Base-by-base conservation (phyloP, 1,140 invertebrate genomes). In the Drosophila cardini region DNA sequence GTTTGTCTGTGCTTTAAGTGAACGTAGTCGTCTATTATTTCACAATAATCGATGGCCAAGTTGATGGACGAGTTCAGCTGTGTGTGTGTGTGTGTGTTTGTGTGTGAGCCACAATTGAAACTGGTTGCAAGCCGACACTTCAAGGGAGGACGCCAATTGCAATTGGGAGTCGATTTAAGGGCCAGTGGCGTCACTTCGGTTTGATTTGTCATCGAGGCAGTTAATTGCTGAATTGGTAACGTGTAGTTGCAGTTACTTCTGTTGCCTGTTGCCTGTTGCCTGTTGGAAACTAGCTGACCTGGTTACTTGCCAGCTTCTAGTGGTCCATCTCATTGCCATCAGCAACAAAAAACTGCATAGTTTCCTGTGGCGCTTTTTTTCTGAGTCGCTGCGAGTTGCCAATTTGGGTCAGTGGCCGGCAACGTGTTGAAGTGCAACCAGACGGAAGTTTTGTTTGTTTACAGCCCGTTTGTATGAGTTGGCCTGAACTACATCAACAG, bases 361-460 rank as follows among this genome's bases (percentile, higher is more conserved):
- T 76, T 80, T 80, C 81, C 83, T 76, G 57, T 70, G 81, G 56
- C 64, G 60, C 69, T 68, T 82, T 75, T 77, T 75, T 77, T 74
- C 63, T 76, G 63, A 80, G 71, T 50, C 45, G 58, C 65, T 73
- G 74, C 63, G 58, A 64, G 45, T 48, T 26, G 72, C 60, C 69
- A 71, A 86, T 86, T 76, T 87, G 80, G 83, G 83, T 87, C 83
- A 84, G 13, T 60, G 40, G 34, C 34, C 52, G 71, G 62, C 60
- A 43, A 42, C 78, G 83, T 87, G 78, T 76, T 82, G 78, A 69
- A 79, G 83, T 73, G 83, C 83, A 80, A 52, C 78, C 75, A 87
- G 72, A 79, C 83, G 83, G 84, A 86, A 86, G 83, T 72, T 79
- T 86, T 34, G 46, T 78, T 67, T 68, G 38, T 55, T 50, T 75